These are phyloP conservation scores for Nasonia oneida DNA, from an alignment of 2,888 invertebrate genomes.

Conservation along the genomic window DNA sequence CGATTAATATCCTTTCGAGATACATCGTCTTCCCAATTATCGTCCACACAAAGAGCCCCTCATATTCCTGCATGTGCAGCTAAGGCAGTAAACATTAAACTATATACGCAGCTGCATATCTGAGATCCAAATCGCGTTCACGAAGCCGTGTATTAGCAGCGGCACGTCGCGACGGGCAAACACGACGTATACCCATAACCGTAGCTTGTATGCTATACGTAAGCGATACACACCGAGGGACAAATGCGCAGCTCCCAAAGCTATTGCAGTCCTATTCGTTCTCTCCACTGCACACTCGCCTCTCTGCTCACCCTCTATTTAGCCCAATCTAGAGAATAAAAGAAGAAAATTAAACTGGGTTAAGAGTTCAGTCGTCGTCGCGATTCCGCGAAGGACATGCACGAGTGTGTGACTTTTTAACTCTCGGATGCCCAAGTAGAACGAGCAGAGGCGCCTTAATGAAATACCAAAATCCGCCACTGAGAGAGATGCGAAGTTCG, in stretches of 20 bases:
- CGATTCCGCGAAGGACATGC: not conserved
- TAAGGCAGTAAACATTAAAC: not conserved
- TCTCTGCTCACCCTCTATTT: not conserved
- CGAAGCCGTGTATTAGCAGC: not conserved
- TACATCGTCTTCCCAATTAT: not conserved
- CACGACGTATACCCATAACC: not conserved
- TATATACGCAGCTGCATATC: not conserved
- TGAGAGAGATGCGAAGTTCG: slow-evolving; percentile 3
- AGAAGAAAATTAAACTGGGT: not conserved
- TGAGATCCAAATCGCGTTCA: not conserved
- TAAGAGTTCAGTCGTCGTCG: slow-evolving; percentile 23
- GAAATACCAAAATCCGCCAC: not conserved
- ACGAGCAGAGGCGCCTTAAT: slow-evolving; percentile 19
- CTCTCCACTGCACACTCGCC: too few species aligned
- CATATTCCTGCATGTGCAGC: not conserved
- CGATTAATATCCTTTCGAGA: not conserved
- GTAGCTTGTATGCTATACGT: not conserved
- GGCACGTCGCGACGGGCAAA: not conserved
- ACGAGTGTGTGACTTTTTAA: slow-evolving; percentile 9
- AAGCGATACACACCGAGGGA: not conserved
- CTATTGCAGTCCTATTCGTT: too few species aligned
- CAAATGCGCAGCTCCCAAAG: too few species aligned
- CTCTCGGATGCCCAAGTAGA: not conserved
- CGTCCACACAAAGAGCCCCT: too few species aligned
- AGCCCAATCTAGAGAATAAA: not conserved